Percentiles rank a stretch among this genome's conserved stretches.
phyloP scores from a whole-genome alignment of 2,888 invertebrate genomes.

The Lasioglossum zephyrum region DNA sequence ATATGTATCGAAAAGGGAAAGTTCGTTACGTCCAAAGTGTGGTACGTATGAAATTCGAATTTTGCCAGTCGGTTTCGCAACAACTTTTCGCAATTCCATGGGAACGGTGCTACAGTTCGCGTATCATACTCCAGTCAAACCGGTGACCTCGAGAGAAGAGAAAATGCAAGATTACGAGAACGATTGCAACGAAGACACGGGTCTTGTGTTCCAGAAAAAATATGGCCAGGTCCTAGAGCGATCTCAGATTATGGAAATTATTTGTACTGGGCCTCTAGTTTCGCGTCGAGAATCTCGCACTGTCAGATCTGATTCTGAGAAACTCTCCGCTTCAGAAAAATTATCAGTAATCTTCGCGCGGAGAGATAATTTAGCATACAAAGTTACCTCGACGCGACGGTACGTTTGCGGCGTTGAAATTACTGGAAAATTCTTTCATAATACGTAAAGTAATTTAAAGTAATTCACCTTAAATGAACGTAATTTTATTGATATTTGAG shows the following conservation, averaged over 20 bases:
- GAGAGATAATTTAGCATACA: background rate
- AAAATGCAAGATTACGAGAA: slow-evolving; percentile 56
- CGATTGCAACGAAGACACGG: slow-evolving; percentile 52
- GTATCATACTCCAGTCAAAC: slow-evolving; percentile 2
- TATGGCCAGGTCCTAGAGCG: slow-evolving; percentile 63
- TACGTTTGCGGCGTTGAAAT: background rate
- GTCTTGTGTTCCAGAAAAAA: slow-evolving; percentile 60
- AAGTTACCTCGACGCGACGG: background rate
- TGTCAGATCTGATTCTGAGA: slow-evolving; percentile 51
- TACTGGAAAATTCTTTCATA: background rate
- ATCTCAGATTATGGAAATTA: slow-evolving; percentile 70
- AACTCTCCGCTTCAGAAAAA: slow-evolving; percentile 38
- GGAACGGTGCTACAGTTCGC: background rate
- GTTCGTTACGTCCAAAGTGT: background rate
- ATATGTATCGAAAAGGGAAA: background rate
- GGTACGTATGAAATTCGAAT: background rate
- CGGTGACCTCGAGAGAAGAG: slow-evolving; percentile 23
- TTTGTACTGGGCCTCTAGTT: slow-evolving; percentile 52
- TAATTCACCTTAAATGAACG: too few species aligned
- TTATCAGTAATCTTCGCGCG: slow-evolving; percentile 37
- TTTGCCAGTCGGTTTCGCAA: background rate
- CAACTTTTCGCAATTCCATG: too few species aligned
- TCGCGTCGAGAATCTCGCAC: slow-evolving; percentile 37
- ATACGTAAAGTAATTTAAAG: too few species aligned
- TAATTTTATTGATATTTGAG: too few species aligned